Evolutionary conservation across 2,113 vertebrate species (phyloP).

Genomic region (Ranitomeya imitator): DNA sequence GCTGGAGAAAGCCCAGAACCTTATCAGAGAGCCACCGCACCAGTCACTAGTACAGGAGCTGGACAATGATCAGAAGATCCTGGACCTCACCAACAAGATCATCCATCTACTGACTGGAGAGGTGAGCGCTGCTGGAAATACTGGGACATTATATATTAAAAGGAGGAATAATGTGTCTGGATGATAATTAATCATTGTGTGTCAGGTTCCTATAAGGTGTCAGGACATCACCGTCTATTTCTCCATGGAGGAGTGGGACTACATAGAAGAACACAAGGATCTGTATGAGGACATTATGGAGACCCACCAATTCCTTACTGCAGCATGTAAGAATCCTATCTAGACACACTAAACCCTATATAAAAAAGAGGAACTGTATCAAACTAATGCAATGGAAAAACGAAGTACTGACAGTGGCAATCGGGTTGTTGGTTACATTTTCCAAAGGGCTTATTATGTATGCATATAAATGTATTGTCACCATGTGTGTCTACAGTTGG

Average conservation of each 20-base stretch:
- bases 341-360: background rate
- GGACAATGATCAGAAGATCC: background rate
- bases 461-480: too few species aligned
- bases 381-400: background rate
- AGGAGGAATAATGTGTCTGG: background rate
- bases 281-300: background rate
- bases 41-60: background rate
- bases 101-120: too few species aligned
- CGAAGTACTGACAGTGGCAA: background rate
- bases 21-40: background rate
- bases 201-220: conserved; percentile 33
- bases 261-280: conserved; percentile 5
- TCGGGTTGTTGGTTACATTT: background rate
- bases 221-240: conserved; percentile 16
- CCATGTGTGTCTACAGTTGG: background rate
- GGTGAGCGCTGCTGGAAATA: background rate
- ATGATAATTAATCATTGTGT: conserved; percentile 16
- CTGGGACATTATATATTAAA: background rate
- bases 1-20: background rate
- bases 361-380: background rate
- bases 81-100: too few species aligned
- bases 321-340: background rate
- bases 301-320: background rate
- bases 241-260: conserved; percentile 40
- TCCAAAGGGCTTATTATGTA: background rate